Conservation (phyloP, 2,888 invertebrate species). For the Oligia latruncula region DNA sequence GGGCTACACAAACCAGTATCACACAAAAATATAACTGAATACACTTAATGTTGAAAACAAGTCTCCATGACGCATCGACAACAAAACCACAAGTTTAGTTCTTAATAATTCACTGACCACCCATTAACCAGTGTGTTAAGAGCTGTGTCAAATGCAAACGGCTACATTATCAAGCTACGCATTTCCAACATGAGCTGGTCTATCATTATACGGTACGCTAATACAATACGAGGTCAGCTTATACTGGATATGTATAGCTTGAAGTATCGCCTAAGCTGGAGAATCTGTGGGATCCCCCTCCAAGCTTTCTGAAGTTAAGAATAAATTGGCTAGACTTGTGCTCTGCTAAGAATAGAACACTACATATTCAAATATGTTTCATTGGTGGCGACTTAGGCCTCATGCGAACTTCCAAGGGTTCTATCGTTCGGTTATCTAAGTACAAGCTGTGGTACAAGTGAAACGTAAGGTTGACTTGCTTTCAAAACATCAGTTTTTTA, state of each 20-base stretch:
- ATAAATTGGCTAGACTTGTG: constrained; percentile 6
- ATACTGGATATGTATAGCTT: background rate
- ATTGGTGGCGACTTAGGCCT: background rate
- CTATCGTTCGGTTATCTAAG: background rate
- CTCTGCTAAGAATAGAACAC: constrained; percentile 18
- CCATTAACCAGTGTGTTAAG: constrained; percentile 59
- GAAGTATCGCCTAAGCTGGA: background rate
- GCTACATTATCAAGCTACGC: constrained; percentile 11
- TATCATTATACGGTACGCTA: background rate
- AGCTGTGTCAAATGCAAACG: constrained; percentile 51
- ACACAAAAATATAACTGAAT: constrained; percentile 55
- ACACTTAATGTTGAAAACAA: constrained; percentile 57
- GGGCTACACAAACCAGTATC: constrained; percentile 35
- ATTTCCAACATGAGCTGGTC: background rate
- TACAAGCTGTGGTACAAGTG: too few species aligned
- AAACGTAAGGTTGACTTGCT: background rate
- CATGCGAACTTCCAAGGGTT: background rate
- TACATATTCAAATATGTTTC: background rate
- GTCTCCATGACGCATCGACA: constrained; percentile 68
- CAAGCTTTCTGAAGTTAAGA: background rate
- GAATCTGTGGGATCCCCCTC: background rate
- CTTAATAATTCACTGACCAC: constrained; percentile 71
- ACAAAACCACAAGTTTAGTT: constrained; percentile 69
- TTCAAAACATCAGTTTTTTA: background rate
- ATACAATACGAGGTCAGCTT: background rate